Conservation (phyloP, 2,113 vertebrate genomes). For the Ceratotherium simum region DNA sequence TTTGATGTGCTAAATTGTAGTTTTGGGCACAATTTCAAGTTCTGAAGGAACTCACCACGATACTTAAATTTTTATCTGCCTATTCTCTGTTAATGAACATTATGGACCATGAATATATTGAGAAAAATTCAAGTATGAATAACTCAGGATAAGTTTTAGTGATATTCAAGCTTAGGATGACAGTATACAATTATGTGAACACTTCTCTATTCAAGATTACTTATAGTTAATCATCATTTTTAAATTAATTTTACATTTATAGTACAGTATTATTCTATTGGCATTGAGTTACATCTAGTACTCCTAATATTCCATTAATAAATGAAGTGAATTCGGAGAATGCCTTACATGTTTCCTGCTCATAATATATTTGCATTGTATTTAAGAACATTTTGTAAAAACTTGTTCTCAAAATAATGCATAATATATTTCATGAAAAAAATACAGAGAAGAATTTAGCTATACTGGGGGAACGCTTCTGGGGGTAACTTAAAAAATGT, state of each 20-base stretch:
- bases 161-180: background rate
- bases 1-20: background rate
- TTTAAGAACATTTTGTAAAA: background rate
- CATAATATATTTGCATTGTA: background rate
- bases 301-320: background rate
- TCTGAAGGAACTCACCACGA: background rate
- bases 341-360: background rate
- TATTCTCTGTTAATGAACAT: background rate
- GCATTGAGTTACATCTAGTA: background rate
- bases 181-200: background rate
- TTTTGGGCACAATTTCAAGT: background rate
- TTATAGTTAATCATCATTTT: background rate
- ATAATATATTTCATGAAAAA: background rate
- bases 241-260: background rate
- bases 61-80: background rate
- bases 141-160: background rate
- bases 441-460: background rate
- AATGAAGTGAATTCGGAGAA: background rate
- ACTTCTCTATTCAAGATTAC: background rate
- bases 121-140: background rate
- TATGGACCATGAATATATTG: background rate
- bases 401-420: background rate
- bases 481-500: background rate
- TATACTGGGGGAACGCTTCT: background rate
- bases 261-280: background rate